These are phyloP conservation scores for Ophonus ardosiacus DNA, from an alignment of 2,888 invertebrate species.

Conservation along the genomic window DNA sequence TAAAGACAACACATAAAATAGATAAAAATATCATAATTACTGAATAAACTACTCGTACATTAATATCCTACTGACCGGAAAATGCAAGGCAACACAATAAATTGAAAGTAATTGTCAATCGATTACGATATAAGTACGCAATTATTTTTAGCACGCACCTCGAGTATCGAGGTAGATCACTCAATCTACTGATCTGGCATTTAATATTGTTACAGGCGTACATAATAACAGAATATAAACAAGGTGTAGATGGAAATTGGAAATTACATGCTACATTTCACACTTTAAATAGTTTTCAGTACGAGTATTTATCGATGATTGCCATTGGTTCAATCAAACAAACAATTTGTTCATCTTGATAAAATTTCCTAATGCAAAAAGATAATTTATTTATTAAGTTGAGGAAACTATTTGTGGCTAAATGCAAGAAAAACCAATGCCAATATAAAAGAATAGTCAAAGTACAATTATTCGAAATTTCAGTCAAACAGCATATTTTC, in stretches of 20 bases:
- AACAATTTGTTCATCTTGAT: too few species aligned
- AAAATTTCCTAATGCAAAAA: too few species aligned
- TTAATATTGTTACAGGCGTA: slow-evolving; percentile 30
- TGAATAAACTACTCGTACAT: neutral
- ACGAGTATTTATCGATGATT: neutral
- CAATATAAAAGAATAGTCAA: too few species aligned
- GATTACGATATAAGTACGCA: slow-evolving; percentile 30
- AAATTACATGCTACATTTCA: slow-evolving; percentile 13
- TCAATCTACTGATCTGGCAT: slow-evolving; percentile 17
- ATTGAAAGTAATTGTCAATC: slow-evolving; percentile 31
- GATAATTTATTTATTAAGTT: too few species aligned
- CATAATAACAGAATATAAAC: slow-evolving; percentile 18
- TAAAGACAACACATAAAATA: slow-evolving; percentile 25
- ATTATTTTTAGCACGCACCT: slow-evolving; percentile 20
- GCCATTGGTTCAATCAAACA: too few species aligned
- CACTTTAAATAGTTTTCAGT: slow-evolving; percentile 9
- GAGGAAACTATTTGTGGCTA: too few species aligned
- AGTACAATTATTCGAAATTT: too few species aligned
- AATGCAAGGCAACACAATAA: slow-evolving; percentile 31
- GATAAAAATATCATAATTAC: slow-evolving; percentile 27
- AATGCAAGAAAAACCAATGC: too few species aligned
- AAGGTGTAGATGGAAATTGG: slow-evolving; percentile 22
- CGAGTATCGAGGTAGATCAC: slow-evolving; percentile 9
- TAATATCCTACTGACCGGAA: slow-evolving; percentile 2
- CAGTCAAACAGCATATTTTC: too few species aligned